Evolutionary conservation across 2,797 vertebrate genomes (phyloP).

Genomic region (Takifugu rubripes): DNA sequence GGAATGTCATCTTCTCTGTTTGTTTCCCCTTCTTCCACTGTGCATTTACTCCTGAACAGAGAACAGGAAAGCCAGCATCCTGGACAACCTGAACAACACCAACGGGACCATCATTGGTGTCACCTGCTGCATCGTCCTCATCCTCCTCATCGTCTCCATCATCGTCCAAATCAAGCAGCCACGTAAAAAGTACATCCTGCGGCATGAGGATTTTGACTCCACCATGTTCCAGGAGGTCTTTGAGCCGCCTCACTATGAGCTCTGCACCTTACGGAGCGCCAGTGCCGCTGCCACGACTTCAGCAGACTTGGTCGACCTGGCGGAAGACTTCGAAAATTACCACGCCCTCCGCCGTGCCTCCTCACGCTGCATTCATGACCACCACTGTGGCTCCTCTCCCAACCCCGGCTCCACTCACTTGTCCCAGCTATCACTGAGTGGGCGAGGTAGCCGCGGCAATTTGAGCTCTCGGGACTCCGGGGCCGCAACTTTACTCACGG

Average conservation of each 20-base stretch:
- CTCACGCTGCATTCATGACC: constrained; percentile 94
- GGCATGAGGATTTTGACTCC: constrained; percentile 94
- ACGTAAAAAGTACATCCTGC: constrained; percentile 94
- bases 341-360: constrained; percentile 93
- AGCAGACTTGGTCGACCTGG: constrained; percentile 89
- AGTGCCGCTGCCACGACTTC: constrained; percentile 76
- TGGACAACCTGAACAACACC: constrained; percentile 98
- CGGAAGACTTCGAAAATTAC: constrained; percentile 94
- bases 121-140: constrained; percentile 93
- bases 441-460: constrained; percentile 81
- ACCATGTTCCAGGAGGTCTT: constrained; percentile 98
- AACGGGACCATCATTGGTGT: constrained; percentile 96
- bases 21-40: too few relatives aligned
- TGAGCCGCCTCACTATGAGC: constrained; percentile 96
- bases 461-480: constrained; percentile 84
- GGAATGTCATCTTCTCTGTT: constrained; percentile 14
- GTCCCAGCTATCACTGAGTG: constrained; percentile 69
- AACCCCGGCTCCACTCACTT: constrained; percentile 67
- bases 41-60: constrained; percentile 67
- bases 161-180: constrained; percentile 98
- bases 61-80: constrained; percentile 91
- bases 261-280: constrained; percentile 89
- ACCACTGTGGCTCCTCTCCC: constrained; percentile 90
- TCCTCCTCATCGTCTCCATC: constrained; percentile 93
- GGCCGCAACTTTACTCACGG: constrained; percentile 85